These are phyloP conservation scores for Elymnias hypermnestra DNA, from an alignment of 1,140 invertebrate genomes.

Conservation along the genomic window DNA sequence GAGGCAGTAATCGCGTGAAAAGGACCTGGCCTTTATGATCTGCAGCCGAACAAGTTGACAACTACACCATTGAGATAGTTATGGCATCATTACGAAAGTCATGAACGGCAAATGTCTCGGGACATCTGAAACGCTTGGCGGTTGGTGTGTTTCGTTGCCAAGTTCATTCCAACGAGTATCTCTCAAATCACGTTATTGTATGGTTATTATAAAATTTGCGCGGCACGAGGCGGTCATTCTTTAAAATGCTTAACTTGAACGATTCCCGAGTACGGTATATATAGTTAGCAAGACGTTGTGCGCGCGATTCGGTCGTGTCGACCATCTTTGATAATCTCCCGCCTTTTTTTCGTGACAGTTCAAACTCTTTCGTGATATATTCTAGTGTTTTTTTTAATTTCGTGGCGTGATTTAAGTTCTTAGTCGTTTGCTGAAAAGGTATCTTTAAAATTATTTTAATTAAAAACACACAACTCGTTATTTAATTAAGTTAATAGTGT, in stretches of 20 bases:
- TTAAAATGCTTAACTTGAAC: slow-evolving; percentile 21
- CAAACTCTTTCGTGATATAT: no score
- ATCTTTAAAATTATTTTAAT: no score
- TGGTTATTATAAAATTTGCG: slow-evolving; percentile 20
- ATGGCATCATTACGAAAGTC: slow-evolving; percentile 2
- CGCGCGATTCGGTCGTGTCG: slow-evolving; percentile 21
- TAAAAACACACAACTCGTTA: no score
- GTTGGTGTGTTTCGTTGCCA: slow-evolving; percentile 15
- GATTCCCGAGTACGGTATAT: slow-evolving; percentile 16
- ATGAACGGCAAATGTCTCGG: slow-evolving; percentile 8
- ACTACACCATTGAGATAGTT: no score
- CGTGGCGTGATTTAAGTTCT: no score
- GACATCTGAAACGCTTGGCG: slow-evolving; percentile 14
- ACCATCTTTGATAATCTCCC: slow-evolving; percentile 11
- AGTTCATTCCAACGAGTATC: slow-evolving; percentile 14
- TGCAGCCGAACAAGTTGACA: no score
- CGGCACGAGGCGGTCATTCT: slow-evolving; percentile 7
- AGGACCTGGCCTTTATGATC: no score
- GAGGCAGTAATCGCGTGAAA: no score
- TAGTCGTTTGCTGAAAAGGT: no score
- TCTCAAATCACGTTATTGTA: slow-evolving; percentile 16
- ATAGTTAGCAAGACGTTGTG: slow-evolving; percentile 15
- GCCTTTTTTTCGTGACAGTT: slow-evolving; percentile 13
- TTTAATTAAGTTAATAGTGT: no score
- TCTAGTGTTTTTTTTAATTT: no score